Conservation (phyloP, 2,797 vertebrate species). For the Malurus leucopterus region DNA sequence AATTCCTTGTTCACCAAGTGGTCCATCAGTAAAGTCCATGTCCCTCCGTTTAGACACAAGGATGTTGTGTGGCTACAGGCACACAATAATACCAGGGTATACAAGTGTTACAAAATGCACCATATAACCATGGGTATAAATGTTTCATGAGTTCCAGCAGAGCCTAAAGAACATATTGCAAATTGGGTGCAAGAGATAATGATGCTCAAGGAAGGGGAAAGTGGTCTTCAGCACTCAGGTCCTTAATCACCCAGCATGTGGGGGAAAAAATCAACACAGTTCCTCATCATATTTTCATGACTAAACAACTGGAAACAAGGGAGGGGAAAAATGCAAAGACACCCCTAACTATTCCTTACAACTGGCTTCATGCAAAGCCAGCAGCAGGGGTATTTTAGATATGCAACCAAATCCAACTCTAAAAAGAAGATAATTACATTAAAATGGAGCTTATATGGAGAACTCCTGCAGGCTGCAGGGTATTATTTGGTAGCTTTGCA, state of each 20-base stretch:
- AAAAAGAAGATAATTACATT: neutral
- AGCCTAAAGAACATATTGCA: constrained; percentile 7
- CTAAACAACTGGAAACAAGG: neutral
- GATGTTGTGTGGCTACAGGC: neutral
- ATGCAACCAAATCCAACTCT: neutral
- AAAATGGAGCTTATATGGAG: neutral
- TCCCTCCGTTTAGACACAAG: neutral
- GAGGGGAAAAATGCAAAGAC: neutral
- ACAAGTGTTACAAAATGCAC: neutral
- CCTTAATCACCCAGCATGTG: constrained; percentile 11
- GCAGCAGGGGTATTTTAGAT: neutral
- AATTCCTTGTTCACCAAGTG: neutral
- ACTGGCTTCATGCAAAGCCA: neutral
- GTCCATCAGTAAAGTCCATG: neutral
- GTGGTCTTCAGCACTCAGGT: constrained; percentile 22
- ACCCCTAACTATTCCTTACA: neutral
- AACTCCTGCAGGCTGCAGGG: neutral
- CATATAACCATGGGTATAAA: neutral
- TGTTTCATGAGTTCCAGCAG: constrained; percentile 24
- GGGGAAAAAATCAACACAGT: neutral
- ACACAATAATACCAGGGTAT: neutral
- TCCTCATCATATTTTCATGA: neutral
- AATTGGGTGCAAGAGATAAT: constrained; percentile 21
- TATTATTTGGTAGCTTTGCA: neutral
- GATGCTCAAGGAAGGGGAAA: neutral